Base-by-base conservation (phyloP, 2,797 vertebrate species). In the Falco cherrug region DNA sequence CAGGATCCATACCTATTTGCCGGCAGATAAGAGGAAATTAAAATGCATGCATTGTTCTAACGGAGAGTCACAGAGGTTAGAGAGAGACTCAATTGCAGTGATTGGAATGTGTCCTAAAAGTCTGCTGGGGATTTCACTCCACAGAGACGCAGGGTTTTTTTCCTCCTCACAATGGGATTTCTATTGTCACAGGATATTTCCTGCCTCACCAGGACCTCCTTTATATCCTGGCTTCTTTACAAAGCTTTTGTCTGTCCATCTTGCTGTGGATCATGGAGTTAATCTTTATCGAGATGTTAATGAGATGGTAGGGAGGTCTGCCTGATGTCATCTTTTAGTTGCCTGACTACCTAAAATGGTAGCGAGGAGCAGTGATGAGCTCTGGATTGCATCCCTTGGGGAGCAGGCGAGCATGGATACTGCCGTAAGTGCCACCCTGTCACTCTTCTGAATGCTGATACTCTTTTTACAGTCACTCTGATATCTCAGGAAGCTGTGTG, bases 211-310 rank as follows among this genome's bases (percentile, higher is more conserved):
- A 81, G 82, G 79, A 65, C 79, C 47, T 95, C 70, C 65, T 92
- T 95, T 91, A 31, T 92, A 78, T 80, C 79, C 73, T 71, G 51
- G 61, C 65, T 89, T 90, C 56, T 81, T 83, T 76, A 85, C 6
- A 29, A 68, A 78, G 68, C 76, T 80, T 93, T 96, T 91, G 69
- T 89, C 75, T 85, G 79, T 70, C 92, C 61, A 47, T 91, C 78
- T 95, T 75, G 54, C 67, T 50, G 45, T 78, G 79, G 54, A 84
- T 89, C 57, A 33, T 73, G 64, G 69, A 85, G 84, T 89, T 84
- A 88, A 82, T 93, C 79, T 93, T 92, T 74, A 89, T 89, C 37
- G 7, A 89, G 75, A 94, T 95, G 76, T 65, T 95, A 97, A 95
- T 94, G 86, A 95, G 84, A 64, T 94, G 82, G 82, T 92, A 85